These are phyloP conservation scores for Cyrtorhinus lividipennis DNA, from an alignment of 1,140 invertebrate genomes.

Conservation along the genomic window DNA sequence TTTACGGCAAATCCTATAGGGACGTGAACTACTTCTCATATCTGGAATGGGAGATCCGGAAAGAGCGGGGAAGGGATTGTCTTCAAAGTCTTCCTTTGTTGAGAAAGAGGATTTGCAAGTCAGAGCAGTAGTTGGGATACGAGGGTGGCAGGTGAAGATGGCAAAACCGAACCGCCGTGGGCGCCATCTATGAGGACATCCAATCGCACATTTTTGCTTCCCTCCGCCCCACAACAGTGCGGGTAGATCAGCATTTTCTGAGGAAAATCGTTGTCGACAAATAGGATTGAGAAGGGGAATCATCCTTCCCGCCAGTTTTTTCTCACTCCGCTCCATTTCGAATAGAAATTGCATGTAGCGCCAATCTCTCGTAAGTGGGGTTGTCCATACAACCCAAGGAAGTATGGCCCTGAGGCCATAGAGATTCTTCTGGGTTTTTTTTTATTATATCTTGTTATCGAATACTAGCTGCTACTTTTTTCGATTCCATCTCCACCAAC, in stretches of 20 bases:
- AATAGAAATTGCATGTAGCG: neutral
- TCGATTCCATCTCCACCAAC: no score
- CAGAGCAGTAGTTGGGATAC: neutral
- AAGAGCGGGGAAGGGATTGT: neutral
- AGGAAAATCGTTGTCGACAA: neutral
- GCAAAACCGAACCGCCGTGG: no score
- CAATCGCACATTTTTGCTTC: neutral
- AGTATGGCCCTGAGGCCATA: neutral
- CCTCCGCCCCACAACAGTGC: no score
- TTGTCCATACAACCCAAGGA: neutral
- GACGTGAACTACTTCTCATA: neutral
- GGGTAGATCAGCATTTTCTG: neutral
- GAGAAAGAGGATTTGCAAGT: neutral
- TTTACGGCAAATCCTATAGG: neutral
- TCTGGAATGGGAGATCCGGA: neutral
- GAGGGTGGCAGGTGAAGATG: neutral
- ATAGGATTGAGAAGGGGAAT: neutral
- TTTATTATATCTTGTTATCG: no score
- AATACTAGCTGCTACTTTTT: no score
- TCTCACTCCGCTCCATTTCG: no score
- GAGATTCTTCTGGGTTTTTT: no score
- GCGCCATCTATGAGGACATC: neutral
- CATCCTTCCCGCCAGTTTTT: neutral
- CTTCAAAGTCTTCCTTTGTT: neutral
- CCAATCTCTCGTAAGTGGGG: neutral